Evolutionary conservation across 2,113 vertebrate species (phyloP), one percentile per base, ranked within the genome.

Genomic region (Hypomesus transpacificus): DNA sequence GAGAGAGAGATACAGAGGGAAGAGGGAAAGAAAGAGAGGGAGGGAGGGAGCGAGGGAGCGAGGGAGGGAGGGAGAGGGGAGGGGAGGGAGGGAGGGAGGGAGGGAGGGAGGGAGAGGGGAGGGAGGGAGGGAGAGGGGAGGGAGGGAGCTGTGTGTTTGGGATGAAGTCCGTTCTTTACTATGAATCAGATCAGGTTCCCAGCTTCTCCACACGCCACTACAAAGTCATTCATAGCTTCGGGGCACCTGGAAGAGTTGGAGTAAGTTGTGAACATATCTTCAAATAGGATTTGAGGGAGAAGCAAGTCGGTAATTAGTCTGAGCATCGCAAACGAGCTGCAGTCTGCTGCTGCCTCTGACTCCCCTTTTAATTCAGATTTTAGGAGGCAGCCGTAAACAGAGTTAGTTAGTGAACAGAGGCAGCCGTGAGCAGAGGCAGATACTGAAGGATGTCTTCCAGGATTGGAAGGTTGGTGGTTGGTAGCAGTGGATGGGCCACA

Each of bases 311-410:
- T 88, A 88, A 88, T 91, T 89, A 90, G 88, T 84, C 82, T 81
- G 79, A 79, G 79, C 75, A 69, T 87, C 81, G 82, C 88, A 90
- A 89, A 90, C 86, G 84, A 88, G 84, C 84, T 85, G 89, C 85
- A 83, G 84, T 82, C 85, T 81, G 73, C 81, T 76, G 77, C 87
- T 85, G 86, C 87, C 82, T 85, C 84, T 89, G 90, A 84, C 84
- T 87, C 84, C 78, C 90, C 87, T 89, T 89, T 90, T 90, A 85
- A 90, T 90, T 90, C 87, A 89, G 85, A 87, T 89, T 87, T 84
- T 72, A 90, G 88, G 87, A 84, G 78, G 87, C 78, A 86, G 90
- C 89, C 84, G 88, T 88, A 88, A 90, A 90, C 86, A 88, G 86
- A 78, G 24, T n/a, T n/a, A n/a, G n/a, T n/a, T n/a, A n/a, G n/a